These are phyloP conservation scores for Sinohyriopsis cumingii DNA, from an alignment of 2,888 invertebrate genomes.

Conservation along the genomic window DNA sequence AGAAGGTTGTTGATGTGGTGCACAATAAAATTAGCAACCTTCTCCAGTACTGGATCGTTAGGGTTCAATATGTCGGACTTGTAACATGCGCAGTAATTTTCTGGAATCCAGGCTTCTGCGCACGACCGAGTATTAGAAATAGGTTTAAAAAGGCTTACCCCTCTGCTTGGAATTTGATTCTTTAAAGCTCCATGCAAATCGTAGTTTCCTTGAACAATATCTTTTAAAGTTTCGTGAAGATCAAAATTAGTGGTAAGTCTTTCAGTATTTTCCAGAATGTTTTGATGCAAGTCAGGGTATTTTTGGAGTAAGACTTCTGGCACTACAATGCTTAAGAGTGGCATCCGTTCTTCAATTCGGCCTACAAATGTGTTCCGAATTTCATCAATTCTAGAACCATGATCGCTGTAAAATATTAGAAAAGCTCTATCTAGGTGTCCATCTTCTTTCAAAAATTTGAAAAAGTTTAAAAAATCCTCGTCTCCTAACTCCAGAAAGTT, in stretches of 20 bases:
- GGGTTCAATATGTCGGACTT: constrained; percentile 81
- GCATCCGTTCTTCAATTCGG: constrained; percentile 90
- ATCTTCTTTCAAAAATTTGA: constrained; percentile 76
- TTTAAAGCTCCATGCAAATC: background rate
- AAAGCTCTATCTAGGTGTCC: constrained; percentile 84
- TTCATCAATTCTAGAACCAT: constrained; percentile 85
- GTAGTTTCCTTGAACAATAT: constrained; percentile 74
- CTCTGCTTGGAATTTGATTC: constrained; percentile 42
- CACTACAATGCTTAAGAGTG: constrained; percentile 85
- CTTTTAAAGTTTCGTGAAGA: constrained; percentile 85
- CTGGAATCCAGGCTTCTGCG: constrained; percentile 89
- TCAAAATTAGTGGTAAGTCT: constrained; percentile 90
- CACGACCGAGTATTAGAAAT: constrained; percentile 83
- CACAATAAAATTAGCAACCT: constrained; percentile 74
- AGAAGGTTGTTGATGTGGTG: constrained; percentile 29
- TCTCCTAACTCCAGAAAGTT: constrained; percentile 85
- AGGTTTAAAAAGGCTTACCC: constrained; percentile 63
- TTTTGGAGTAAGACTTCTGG: constrained; percentile 80
- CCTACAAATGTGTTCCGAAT: constrained; percentile 92
- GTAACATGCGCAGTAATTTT: constrained; percentile 95
- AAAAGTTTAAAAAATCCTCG: constrained; percentile 76
- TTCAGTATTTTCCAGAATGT: constrained; percentile 78
- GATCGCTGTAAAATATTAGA: constrained; percentile 92
- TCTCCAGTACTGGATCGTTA: constrained; percentile 73
- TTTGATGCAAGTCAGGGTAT: constrained; percentile 78